Conservation (phyloP, 1,140 invertebrate species). For the Lasaia peninsularis region DNA sequence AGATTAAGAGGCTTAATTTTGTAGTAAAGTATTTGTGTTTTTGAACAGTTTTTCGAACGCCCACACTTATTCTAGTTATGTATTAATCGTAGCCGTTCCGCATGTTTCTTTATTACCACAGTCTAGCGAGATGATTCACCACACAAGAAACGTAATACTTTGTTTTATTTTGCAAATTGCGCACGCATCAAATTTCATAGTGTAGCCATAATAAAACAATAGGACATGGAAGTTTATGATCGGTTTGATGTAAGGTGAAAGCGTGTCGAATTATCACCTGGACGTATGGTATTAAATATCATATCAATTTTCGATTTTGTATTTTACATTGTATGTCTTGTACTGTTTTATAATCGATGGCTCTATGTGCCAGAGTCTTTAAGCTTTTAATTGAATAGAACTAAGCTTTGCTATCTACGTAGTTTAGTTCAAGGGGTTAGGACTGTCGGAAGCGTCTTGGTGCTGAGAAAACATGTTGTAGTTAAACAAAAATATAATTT, state of each 20-base stretch:
- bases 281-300: not conserved
- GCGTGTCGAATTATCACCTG: conserved; percentile 10
- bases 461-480: too few relatives aligned
- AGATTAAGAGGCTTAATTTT: too few relatives aligned
- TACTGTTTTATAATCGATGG: too few relatives aligned
- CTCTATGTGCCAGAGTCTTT: too few relatives aligned
- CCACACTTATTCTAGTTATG: not conserved
- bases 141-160: conserved; percentile 6
- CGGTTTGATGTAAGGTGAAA: conserved; percentile 2
- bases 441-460: too few relatives aligned
- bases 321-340: not conserved
- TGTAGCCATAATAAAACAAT: conserved; percentile 11
- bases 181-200: conserved; percentile 6
- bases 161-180: conserved; percentile 13
- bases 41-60: too few relatives aligned
- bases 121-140: conserved; percentile 4
- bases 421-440: too few relatives aligned
- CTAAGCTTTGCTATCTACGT: too few relatives aligned
- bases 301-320: not conserved
- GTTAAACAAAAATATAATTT: too few relatives aligned
- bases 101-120: not conserved
- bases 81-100: not conserved
- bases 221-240: conserved; percentile 5
- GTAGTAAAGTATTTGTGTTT: too few relatives aligned
- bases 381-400: too few relatives aligned